Evolutionary conservation across 2,888 invertebrate species (phyloP).

Genomic region (Diabrotica balteata): DNA sequence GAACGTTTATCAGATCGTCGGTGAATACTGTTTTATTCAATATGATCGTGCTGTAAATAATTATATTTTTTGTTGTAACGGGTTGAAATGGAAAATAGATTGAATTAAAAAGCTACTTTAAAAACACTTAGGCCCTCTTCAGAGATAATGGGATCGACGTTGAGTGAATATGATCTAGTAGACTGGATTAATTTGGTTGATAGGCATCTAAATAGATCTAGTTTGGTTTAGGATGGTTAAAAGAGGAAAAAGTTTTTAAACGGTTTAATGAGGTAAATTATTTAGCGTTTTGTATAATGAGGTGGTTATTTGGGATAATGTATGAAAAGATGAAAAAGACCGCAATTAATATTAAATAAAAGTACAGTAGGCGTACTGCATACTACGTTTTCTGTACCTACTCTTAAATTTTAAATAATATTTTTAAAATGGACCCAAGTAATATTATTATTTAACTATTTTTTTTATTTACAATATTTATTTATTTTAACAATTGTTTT

Average conservation of each 20-base stretch:
- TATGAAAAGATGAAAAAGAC: too few relatives aligned
- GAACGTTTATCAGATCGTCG: conserved; percentile 7
- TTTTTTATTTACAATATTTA: too few relatives aligned
- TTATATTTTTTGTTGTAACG: conserved; percentile 2
- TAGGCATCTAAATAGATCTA: conserved; percentile 13
- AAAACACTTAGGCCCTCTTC: conserved; percentile 21
- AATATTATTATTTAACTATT: too few relatives aligned
- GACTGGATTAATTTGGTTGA: conserved; percentile 20
- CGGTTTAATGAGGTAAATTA: background rate
- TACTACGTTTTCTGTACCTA: too few relatives aligned
- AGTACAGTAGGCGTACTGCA: too few relatives aligned
- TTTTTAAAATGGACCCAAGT: too few relatives aligned
- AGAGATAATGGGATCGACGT: conserved; percentile 18
- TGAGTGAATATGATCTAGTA: conserved; percentile 21
- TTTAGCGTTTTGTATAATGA: conserved; percentile 3
- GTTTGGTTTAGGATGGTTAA: background rate
- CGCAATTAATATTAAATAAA: too few relatives aligned
- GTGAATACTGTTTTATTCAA: conserved; percentile 11
- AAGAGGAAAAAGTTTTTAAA: background rate
- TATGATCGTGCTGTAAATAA: background rate
- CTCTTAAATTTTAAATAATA: too few relatives aligned
- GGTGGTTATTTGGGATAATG: too few relatives aligned
- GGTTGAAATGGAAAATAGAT: conserved; percentile 11
- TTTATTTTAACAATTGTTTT: too few relatives aligned
- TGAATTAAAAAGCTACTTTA: conserved; percentile 20